These are phyloP conservation scores for Cataglyphis livida DNA, from an alignment of 2,888 invertebrate species.

Conservation along the genomic window DNA sequence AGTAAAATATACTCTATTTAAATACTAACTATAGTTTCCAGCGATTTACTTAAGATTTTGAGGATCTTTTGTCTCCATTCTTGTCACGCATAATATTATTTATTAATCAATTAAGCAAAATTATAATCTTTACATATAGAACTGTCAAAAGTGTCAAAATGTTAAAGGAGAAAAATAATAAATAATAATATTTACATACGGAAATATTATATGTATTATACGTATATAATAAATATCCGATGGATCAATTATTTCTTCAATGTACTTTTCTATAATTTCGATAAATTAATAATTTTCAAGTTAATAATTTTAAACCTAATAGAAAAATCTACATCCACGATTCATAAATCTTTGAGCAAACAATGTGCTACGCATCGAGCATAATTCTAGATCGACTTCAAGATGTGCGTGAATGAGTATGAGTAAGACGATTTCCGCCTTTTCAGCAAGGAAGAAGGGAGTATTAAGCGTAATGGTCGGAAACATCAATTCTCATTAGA, in stretches of 20 bases:
- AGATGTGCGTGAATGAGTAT: constrained; percentile 4
- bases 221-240: background rate
- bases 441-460: constrained; percentile 65
- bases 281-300: background rate
- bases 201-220: background rate
- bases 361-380: background rate
- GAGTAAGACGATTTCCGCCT: constrained; percentile 71
- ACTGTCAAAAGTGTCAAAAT: background rate
- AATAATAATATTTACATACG: background rate
- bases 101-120: background rate
- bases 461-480: constrained; percentile 81
- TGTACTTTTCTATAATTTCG: background rate
- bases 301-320: background rate
- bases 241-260: background rate
- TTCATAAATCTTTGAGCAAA: background rate
- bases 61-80: background rate
- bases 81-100: background rate
- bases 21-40: background rate
- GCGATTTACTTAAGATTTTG: background rate
- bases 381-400: constrained; percentile 11
- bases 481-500: constrained; percentile 82
- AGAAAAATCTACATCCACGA: background rate
- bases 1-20: background rate
- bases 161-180: background rate
- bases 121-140: background rate